These are phyloP conservation scores for Grammomys dolichurus DNA, from an alignment of 2,113 vertebrate species.

Conservation along the genomic window DNA sequence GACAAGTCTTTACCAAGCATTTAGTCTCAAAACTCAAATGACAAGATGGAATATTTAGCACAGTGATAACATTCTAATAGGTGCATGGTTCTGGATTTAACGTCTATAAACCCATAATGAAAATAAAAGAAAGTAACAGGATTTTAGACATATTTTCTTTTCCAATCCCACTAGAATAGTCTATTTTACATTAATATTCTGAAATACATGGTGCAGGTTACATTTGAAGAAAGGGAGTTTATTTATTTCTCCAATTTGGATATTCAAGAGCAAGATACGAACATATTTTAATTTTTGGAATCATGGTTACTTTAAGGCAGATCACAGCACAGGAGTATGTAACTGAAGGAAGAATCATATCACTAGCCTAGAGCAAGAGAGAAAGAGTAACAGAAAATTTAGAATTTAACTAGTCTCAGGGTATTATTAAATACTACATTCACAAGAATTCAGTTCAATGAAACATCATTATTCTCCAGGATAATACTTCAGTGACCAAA, in stretches of 20 bases:
- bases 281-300: accelerated
- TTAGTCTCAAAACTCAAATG: neutral
- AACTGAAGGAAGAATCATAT: neutral
- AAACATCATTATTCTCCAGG: accelerated
- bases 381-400: accelerated
- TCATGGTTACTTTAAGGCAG: neutral
- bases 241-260: neutral
- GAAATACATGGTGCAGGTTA: neutral
- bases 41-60: neutral
- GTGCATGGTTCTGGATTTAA: neutral
- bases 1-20: neutral
- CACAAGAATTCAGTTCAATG: neutral
- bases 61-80: neutral
- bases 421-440: neutral
- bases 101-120: neutral
- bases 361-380: neutral
- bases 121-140: neutral
- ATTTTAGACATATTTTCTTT: neutral
- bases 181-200: neutral
- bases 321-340: neutral
- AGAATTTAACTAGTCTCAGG: neutral
- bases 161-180: neutral
- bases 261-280: neutral
- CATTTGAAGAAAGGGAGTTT: neutral
- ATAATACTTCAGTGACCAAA: neutral